Conservation (phyloP, 2,888 invertebrate genomes). For the Tyria jacobaeae region DNA sequence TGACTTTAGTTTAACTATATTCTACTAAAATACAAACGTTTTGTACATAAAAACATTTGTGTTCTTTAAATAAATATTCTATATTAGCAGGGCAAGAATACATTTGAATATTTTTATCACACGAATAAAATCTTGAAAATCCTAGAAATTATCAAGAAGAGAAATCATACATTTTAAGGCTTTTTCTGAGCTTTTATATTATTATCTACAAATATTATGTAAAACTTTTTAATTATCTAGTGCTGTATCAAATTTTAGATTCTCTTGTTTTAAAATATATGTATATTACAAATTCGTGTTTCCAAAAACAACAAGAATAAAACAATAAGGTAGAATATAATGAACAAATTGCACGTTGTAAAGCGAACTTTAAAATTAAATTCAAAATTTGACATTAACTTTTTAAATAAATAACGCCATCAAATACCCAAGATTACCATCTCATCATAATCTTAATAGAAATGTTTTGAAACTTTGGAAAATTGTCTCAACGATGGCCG, state of each 20-base stretch:
- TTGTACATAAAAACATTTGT: neutral
- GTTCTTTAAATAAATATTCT: too few species aligned
- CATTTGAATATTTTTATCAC: too few species aligned
- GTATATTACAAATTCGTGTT: neutral
- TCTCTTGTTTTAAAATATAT: too few species aligned
- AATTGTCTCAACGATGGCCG: conserved; percentile 34
- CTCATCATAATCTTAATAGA: conserved; percentile 44
- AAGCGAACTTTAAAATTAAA: conserved; percentile 12
- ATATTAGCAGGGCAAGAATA: too few species aligned
- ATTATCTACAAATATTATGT: too few species aligned
- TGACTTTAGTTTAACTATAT: neutral
- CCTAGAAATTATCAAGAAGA: too few species aligned
- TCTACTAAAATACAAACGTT: neutral
- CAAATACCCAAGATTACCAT: conserved; percentile 38
- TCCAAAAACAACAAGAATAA: neutral
- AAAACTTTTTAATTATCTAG: too few species aligned
- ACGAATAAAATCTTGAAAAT: too few species aligned
- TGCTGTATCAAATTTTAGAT: too few species aligned
- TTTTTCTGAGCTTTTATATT: too few species aligned
- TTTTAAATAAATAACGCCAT: conserved; percentile 18
- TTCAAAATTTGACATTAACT: conserved; percentile 28
- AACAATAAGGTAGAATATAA: neutral
- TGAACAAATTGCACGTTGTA: neutral
- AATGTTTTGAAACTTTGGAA: conserved; percentile 36
- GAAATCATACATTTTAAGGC: too few species aligned